Evolutionary conservation across 2,113 vertebrate species (phyloP).

Genomic region (Taxidea taxus): DNA sequence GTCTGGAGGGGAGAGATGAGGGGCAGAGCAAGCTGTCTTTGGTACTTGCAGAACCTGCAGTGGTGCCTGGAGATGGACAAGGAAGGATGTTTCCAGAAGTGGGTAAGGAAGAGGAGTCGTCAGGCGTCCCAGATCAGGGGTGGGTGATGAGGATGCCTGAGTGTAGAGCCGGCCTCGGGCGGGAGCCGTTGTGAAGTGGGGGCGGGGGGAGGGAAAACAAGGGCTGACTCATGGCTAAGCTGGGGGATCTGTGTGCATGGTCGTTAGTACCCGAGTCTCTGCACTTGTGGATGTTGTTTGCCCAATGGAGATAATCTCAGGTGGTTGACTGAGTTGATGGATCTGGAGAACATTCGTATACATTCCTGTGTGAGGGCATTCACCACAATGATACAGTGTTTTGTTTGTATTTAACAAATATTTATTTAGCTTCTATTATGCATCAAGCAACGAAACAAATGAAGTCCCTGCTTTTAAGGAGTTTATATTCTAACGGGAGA

Average conservation of each 20-base stretch:
- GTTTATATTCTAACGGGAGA: not conserved
- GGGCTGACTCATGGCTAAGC: accelerated
- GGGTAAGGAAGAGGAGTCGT: not conserved
- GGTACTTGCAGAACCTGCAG: not conserved
- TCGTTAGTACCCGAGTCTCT: not conserved
- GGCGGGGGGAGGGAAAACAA: not conserved
- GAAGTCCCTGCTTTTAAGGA: not conserved
- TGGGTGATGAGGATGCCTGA: not conserved
- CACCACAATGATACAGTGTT: not conserved
- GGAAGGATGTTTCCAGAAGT: not conserved
- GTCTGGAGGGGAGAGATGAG: not conserved
- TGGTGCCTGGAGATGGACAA: no score
- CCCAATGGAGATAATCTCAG: not conserved
- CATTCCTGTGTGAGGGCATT: not conserved
- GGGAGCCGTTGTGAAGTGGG: not conserved
- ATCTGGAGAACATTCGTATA: not conserved
- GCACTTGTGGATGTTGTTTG: not conserved
- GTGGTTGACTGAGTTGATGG: not conserved
- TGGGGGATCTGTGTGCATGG: not conserved
- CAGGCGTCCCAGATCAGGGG: no score
- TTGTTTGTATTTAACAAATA: not conserved
- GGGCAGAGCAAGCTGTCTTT: accelerated
- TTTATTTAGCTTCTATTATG: not conserved
- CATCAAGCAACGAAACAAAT: not conserved
- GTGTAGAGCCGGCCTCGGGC: accelerated